A percentile compares a stretch with the other conserved stretches of the same genome.
phyloP scores from a whole-genome alignment of 2,797 vertebrate species.

The Eulemur albifrons region DNA sequence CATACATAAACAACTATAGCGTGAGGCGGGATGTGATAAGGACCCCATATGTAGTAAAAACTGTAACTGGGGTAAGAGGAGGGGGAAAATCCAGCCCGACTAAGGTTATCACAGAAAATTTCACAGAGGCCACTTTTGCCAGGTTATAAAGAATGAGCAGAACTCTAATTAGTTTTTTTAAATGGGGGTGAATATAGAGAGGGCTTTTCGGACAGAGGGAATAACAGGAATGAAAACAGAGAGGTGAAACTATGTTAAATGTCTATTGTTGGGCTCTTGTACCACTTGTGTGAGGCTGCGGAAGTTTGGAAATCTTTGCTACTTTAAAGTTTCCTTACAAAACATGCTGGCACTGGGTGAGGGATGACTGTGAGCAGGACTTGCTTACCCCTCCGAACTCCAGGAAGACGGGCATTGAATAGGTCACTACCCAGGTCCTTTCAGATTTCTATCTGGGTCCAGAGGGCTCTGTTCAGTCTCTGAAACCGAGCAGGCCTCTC shows the following conservation, averaged over 20 bases:
- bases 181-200: background rate
- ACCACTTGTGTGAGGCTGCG: background rate
- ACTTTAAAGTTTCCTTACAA: background rate
- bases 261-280: background rate
- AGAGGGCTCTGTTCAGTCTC: background rate
- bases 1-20: background rate
- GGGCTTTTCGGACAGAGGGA: background rate
- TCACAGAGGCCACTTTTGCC: background rate
- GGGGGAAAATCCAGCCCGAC: background rate
- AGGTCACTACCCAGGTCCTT: fast-evolving
- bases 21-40: background rate
- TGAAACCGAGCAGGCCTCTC: background rate
- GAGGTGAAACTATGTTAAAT: background rate
- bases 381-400: background rate
- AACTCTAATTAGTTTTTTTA: background rate
- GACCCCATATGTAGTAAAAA: background rate
- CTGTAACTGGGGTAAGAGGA: background rate
- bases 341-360: background rate
- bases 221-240: background rate
- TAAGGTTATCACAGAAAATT: background rate
- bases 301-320: background rate
- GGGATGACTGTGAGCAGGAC: background rate
- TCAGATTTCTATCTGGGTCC: background rate
- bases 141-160: background rate
- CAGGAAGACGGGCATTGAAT: background rate